Evolutionary conservation across 2,113 vertebrate genomes (phyloP), one percentile per base, ranked within the genome.

Genomic region (Lasiurus borealis): DNA sequence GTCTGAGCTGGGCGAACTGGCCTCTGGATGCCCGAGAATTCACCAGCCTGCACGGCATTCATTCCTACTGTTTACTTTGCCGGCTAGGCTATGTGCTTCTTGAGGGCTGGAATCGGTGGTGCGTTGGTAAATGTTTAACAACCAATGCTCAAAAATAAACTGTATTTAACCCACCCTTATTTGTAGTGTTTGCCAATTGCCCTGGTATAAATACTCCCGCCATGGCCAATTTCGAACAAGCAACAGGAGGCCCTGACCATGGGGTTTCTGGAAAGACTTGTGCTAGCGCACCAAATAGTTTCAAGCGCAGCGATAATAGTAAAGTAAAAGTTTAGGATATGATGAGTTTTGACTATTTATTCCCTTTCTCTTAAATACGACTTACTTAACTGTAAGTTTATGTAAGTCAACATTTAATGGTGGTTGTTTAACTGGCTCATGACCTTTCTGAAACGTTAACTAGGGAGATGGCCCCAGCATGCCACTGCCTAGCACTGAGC

Each of bases 231-330:
- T 87, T 69, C 34, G 46, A 78, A 62, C 34, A 3, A 21, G 25
- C 76, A 14, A 2, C 0, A 5, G 5, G 66, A 77, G 19, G 40
- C 46, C 12, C 15, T n/a, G 40, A 50, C 14, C 8, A 0, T 5
- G 34, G n/a, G 6, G 29, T 59, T 91, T 85, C 84, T 36, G 15
- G n/a, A 77, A 86, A 50, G 12, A 10, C 29, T 10, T 21, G 9
- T 0, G 1, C 1, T 8, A 10, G n/a, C 29, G 31, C 6, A 3
- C 8, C 19, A 1, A 1, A 8, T 0, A 5, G 18, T 5, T 52
- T 19, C 46, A 0, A 8, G 15, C 19, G 21, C 57, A n/a, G 21
- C 40, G 7, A 3, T 34, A 1, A 31, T 2, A 34, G 78, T 1
- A 3, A 0, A 18, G 68, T 5, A 0, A n/a, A 29, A 46, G 48